Evolutionary conservation across 2,113 vertebrate species (phyloP), one percentile per base, ranked within the genome.

Genomic region (Lepidiolamprologus cunningtoni): DNA sequence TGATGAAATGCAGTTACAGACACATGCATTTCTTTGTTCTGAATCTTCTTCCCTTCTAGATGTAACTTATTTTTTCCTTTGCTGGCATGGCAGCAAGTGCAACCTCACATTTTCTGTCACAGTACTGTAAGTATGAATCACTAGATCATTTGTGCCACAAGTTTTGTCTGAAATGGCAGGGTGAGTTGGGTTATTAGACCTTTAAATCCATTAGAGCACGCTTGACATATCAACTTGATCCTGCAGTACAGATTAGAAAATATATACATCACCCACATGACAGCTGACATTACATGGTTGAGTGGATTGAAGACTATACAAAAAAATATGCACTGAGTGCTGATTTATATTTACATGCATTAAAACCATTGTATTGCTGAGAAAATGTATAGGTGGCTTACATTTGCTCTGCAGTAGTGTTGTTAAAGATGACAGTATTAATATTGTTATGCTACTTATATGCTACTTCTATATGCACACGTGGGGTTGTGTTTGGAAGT

Each of bases 201-300:
- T 89, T 89, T 92, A 57, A 89, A 91, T 78, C 83, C 83, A 89
- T 90, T 89, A 91, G 9, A 5, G 50, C 50, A 93, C 9, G 76
- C 90, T 89, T 93, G 89, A 91, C 86, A 90, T 90, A 91, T 92
- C 92, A 92, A 91, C 91, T 91, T 94, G 89, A 94, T 93, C 92
- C 89, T 84, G 63, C 89, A 66, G 91, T 92, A 89, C 89, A 82
- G 83, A 93, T 91, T 86, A 84, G 81, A 90, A 88, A 90, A 89
- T 90, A 88, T 91, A 91, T 88, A 90, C 83, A 89, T 94, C 89
- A 90, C 35, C 80, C 85, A 5, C 84, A 87, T 89, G 91, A 91
- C 89, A 90, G 89, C 8, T 89, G 78, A 84, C 87, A 91, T 93
- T 92, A 92, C 89, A 88, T 82, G 90, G 79, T 66, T 91, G 89